Evolutionary conservation across 2,797 vertebrate species (phyloP).

Genomic region (Dendrocincla fuliginosa): DNA sequence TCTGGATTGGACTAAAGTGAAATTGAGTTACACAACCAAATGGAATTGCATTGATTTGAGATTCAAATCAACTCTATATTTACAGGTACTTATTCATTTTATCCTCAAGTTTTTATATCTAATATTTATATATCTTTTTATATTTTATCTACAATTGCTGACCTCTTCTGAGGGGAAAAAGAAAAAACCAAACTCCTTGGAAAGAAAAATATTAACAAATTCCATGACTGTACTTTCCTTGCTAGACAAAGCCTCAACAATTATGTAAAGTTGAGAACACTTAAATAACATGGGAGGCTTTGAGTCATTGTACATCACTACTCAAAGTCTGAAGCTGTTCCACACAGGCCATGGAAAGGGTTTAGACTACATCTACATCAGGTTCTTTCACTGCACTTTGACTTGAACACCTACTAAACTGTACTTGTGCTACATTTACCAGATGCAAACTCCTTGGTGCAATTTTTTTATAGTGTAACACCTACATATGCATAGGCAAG

Average conservation of each 20-base stretch:
- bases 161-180: neutral
- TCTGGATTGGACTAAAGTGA: neutral
- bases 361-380: neutral
- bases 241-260: neutral
- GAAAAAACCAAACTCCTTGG: neutral
- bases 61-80: neutral
- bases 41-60: neutral
- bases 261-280: neutral
- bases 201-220: neutral
- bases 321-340: neutral
- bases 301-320: neutral
- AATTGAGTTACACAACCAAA: conserved; percentile 7
- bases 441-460: neutral
- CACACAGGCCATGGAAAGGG: neutral
- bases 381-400: neutral
- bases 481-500: neutral
- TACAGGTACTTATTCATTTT: neutral
- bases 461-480: neutral
- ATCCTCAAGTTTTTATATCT: neutral
- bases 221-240: neutral
- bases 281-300: neutral
- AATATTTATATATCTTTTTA: neutral
- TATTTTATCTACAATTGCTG: neutral
- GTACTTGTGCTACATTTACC: neutral
- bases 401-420: neutral